Conservation (phyloP, 2,113 vertebrate species). For the Megatriorchis doriae region DNA sequence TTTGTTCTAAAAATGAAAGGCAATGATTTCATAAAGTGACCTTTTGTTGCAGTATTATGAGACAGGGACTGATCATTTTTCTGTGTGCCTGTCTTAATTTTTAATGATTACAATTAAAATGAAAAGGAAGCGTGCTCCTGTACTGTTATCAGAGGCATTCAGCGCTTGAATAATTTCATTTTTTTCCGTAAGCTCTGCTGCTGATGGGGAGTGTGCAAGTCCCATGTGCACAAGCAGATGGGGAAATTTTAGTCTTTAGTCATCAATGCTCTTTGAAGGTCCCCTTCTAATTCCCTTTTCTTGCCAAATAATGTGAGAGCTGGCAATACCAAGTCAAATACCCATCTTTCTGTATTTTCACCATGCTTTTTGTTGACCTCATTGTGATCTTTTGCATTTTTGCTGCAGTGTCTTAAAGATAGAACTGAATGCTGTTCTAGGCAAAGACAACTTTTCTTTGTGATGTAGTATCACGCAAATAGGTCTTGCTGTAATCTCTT, state of each 20-base stretch:
- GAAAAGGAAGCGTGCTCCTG: background rate
- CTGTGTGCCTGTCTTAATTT: background rate
- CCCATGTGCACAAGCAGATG: conserved; percentile 26
- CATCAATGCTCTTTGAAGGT: conserved; percentile 61
- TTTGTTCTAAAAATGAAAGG: conserved; percentile 15
- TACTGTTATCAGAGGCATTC: background rate
- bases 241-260: conserved; percentile 5
- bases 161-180: background rate
- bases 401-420: background rate
- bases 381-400: background rate
- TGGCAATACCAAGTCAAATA: conserved; percentile 16
- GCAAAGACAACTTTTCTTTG: background rate
- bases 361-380: conserved; percentile 7
- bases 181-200: background rate
- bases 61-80: background rate
- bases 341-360: background rate
- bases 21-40: conserved; percentile 3
- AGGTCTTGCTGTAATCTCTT: background rate
- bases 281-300: conserved; percentile 44
- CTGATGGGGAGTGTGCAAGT: background rate
- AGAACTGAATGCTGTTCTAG: background rate
- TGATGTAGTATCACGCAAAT: background rate
- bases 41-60: background rate
- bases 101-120: conserved; percentile 13
- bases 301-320: conserved; percentile 49